These are phyloP conservation scores for Caenorhabditis sp. DNA, from an alignment of 2,888 invertebrate genomes.

Conservation along the genomic window DNA sequence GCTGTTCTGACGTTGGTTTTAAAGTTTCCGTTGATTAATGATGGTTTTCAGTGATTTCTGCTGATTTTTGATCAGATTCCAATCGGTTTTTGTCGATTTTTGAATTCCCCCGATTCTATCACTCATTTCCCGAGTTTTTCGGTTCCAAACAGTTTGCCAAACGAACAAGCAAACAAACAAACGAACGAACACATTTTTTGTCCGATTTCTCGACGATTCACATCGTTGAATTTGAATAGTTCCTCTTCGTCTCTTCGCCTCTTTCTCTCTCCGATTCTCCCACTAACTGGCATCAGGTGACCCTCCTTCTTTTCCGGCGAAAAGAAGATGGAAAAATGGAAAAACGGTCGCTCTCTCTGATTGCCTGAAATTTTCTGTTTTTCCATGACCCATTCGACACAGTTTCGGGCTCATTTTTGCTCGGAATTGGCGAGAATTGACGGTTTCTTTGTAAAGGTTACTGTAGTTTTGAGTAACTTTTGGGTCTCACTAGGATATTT, in stretches of 20 bases:
- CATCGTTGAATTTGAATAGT: conserved; percentile 26
- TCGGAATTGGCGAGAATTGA: not conserved
- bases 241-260: not conserved
- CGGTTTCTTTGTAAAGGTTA: not conserved
- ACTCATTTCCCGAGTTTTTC: too few relatives aligned
- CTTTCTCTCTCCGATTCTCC: not conserved
- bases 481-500: too few relatives aligned
- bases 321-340: not conserved
- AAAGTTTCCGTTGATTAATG: too few relatives aligned
- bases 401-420: not conserved
- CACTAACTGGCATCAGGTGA: not conserved
- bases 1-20: too few relatives aligned
- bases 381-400: not conserved
- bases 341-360: not conserved
- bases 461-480: too few relatives aligned
- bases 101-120: too few relatives aligned
- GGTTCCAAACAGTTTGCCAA: too few relatives aligned
- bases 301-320: not conserved
- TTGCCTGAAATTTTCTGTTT: conserved; percentile 34
- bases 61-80: too few relatives aligned
- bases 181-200: conserved; percentile 25
- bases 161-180: too few relatives aligned
- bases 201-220: conserved; percentile 4
- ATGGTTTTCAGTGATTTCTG: too few relatives aligned
- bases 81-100: too few relatives aligned